These are phyloP conservation scores for Diarsia dahlii DNA, from an alignment of 2,888 invertebrate genomes.

Conservation along the genomic window DNA sequence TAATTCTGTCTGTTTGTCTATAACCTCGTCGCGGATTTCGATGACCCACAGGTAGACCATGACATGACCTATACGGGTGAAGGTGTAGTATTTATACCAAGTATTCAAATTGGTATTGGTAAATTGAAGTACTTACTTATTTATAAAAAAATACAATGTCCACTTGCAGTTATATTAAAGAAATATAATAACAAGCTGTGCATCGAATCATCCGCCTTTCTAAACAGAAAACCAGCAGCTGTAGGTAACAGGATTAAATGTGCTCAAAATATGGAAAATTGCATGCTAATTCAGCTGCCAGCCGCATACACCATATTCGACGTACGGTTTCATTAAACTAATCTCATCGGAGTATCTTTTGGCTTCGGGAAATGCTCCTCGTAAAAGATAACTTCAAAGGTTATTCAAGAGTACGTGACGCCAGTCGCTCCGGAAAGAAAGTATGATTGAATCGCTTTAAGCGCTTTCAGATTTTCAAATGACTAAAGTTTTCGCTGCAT, in stretches of 20 bases:
- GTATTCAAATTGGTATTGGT: neutral
- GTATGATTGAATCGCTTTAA: constrained; percentile 65
- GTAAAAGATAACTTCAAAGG: constrained; percentile 63
- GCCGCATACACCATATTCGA: constrained; percentile 71
- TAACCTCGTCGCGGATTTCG: neutral
- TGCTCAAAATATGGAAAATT: constrained; percentile 84
- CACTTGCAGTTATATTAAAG: neutral
- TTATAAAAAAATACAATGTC: neutral
- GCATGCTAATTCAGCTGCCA: constrained; percentile 84
- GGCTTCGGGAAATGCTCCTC: constrained; percentile 63
- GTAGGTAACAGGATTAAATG: constrained; percentile 72
- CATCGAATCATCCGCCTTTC: constrained; percentile 32
- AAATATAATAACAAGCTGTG: neutral
- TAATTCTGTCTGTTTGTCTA: neutral
- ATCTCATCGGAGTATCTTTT: constrained; percentile 78
- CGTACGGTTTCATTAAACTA: constrained; percentile 77
- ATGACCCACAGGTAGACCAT: neutral
- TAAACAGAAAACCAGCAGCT: constrained; percentile 44
- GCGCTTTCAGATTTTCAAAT: constrained; percentile 61
- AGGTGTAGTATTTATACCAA: neutral
- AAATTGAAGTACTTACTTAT: neutral
- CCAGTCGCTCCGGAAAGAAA: constrained; percentile 53
- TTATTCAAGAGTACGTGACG: constrained; percentile 57
- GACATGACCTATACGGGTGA: neutral
- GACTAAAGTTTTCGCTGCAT: constrained; percentile 64